Evolutionary conservation across 2,888 invertebrate species (phyloP), one percentile per base, ranked within the genome.

Genomic region (Drosophila mimica): DNA sequence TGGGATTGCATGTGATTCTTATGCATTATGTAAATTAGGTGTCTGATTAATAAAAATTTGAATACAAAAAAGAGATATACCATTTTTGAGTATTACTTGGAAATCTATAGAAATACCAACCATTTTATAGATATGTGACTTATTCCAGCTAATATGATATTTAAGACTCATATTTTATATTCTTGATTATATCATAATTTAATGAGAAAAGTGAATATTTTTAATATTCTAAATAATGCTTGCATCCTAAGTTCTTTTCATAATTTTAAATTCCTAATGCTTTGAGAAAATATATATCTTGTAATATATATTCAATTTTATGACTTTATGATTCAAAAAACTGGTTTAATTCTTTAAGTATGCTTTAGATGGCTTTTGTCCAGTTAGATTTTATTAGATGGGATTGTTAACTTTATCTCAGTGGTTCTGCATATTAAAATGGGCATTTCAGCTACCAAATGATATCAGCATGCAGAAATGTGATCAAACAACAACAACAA

Each of bases 391-490:
- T 38, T 33, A 64, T 49, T 13, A 30, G 49, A 40, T 40, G 34
- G 28, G 64, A 64, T 64, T 49, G 15, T 48, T 31, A 49, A 38
- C 33, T 30, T 38, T 34, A 20, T 49, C 46, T 15, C 15, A 33
- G 28, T 40, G 33, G 46, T 57, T 62, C 52, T 53, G 70, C 36
- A 62, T 70, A 70, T 62, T 69, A 59, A 69, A 70, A 53, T 54
- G 53, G 46, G 40, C 60, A 61, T 33, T 74, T 74, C n/a, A 30
- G 36, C 74, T 75, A 40, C 76, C 58, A 76, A 72, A 73, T 77
- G 64, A 64, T 76, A 77, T 70, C 77, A 74, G 70, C 54, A 58
- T 58, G 54, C 49, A 54, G 48, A 63, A 76, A 66, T 76, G 79
- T 74, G 70, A 79, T 79, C 62, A 74, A 66, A 64, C 25, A 25